These are phyloP conservation scores for Lutjanus erythropterus DNA, from an alignment of 2,113 vertebrate species.

Conservation along the genomic window DNA sequence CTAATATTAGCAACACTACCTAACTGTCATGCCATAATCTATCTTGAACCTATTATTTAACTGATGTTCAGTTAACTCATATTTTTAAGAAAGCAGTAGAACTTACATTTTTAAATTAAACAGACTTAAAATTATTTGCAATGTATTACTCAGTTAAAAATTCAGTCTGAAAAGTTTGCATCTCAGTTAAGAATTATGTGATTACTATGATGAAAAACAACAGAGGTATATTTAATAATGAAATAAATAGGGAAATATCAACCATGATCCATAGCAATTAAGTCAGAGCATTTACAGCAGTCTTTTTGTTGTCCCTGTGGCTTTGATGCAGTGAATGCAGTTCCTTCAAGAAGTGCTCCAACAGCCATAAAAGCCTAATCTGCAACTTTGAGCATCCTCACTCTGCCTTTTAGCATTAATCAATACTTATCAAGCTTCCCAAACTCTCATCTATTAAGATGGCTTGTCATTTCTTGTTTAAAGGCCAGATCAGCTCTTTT, in stretches of 20 bases:
- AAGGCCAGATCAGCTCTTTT: conserved; percentile 37
- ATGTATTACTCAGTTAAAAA: too few species aligned
- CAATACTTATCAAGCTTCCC: conserved; percentile 44
- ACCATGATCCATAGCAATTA: not conserved
- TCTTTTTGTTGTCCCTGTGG: not conserved
- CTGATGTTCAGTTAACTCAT: too few species aligned
- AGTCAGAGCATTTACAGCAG: not conserved
- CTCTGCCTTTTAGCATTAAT: conserved; percentile 46
- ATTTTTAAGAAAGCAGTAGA: too few species aligned
- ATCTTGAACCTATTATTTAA: too few species aligned
- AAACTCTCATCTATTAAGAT: conserved; percentile 36
- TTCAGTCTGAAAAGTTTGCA: not conserved
- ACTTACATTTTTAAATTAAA: too few species aligned
- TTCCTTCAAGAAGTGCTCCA: conserved; percentile 17
- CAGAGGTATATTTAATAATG: not conserved
- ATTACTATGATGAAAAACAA: not conserved
- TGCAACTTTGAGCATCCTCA: conserved; percentile 13
- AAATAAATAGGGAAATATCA: not conserved
- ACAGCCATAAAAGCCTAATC: conserved; percentile 23
- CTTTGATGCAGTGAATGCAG: conserved; percentile 15
- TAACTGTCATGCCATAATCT: too few species aligned
- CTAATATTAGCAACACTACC: too few species aligned
- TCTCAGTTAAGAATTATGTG: not conserved
- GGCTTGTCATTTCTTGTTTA: conserved; percentile 38
- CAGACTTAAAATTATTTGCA: too few species aligned